Percentiles rank a stretch among this genome's conserved stretches.
These are phyloP conservation scores for Leptobrachium ailaonicum DNA, from an alignment of 2,113 vertebrate genomes.

Conservation along the genomic window DNA sequence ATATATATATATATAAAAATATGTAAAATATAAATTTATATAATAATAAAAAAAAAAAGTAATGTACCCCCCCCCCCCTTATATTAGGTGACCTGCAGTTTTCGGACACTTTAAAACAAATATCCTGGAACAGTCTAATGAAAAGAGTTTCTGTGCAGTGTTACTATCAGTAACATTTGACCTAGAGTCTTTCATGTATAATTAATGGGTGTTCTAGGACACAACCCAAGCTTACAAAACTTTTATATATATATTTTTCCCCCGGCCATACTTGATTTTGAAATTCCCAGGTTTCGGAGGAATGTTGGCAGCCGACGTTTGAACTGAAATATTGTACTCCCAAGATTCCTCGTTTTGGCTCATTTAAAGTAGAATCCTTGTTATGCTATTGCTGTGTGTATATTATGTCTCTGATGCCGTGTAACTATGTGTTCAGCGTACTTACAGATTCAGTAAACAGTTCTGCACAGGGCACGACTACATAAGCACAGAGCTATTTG, in stretches of 20 bases:
- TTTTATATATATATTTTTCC: background rate
- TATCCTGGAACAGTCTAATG: background rate
- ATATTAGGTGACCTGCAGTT: background rate
- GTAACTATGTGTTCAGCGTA: conserved; percentile 40
- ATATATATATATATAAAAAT: background rate
- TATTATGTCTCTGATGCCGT: conserved; percentile 19
- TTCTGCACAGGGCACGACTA: conserved; percentile 24
- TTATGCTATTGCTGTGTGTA: conserved; percentile 33
- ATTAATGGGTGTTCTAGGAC: background rate
- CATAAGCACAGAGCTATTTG: conserved; percentile 26
- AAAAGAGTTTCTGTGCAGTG: background rate
- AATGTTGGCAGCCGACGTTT: conserved; percentile 4
- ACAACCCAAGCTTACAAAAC: background rate
- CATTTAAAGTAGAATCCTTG: conserved; percentile 27
- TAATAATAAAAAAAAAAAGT: no score
- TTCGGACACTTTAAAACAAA: background rate
- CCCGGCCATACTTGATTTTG: background rate
- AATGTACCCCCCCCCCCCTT: no score
- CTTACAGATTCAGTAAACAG: conserved; percentile 44
- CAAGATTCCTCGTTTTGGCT: conserved; percentile 12
- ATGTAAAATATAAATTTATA: background rate
- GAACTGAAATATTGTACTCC: conserved; percentile 7
- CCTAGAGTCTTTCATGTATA: background rate
- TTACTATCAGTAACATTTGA: background rate
- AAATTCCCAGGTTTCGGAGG: background rate